phyloP scores from a whole-genome alignment of 2,888 invertebrate species.

The Hypercompe scribonia region DNA sequence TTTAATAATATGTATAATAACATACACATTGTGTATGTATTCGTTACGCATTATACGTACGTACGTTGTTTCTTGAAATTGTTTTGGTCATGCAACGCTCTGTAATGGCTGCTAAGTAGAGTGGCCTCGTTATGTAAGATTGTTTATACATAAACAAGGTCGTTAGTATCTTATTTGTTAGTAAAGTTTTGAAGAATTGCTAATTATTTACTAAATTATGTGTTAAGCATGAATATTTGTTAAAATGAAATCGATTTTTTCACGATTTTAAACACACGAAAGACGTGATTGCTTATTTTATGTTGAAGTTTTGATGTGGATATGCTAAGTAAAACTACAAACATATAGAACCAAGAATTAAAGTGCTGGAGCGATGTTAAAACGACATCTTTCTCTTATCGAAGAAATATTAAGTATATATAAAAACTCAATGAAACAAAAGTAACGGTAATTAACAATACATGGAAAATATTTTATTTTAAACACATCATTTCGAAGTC shows the following conservation, averaged over 20 bases:
- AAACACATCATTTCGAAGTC: neutral
- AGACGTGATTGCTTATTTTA: neutral
- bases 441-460: neutral
- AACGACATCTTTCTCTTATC: accelerated
- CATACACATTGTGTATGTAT: constrained; percentile 37
- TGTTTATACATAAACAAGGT: constrained; percentile 74
- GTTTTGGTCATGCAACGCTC: constrained; percentile 69
- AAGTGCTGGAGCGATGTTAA: neutral
- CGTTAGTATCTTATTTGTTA: constrained; percentile 36
- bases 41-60: constrained; percentile 54
- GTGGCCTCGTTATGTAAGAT: constrained; percentile 75
- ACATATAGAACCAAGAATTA: too few species aligned
- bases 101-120: constrained; percentile 59
- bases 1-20: neutral
- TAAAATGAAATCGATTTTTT: neutral
- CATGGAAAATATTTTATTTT: neutral
- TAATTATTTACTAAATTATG: neutral
- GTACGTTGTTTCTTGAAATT: constrained; percentile 59
- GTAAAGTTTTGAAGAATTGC: constrained; percentile 50
- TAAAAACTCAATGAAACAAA: neutral
- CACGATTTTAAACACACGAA: neutral
- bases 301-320: neutral
- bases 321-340: neutral
- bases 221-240: neutral
- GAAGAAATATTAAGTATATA: neutral